These are phyloP conservation scores for Psilopsiagon aurifrons DNA, from an alignment of 2,113 vertebrate genomes.

Conservation along the genomic window DNA sequence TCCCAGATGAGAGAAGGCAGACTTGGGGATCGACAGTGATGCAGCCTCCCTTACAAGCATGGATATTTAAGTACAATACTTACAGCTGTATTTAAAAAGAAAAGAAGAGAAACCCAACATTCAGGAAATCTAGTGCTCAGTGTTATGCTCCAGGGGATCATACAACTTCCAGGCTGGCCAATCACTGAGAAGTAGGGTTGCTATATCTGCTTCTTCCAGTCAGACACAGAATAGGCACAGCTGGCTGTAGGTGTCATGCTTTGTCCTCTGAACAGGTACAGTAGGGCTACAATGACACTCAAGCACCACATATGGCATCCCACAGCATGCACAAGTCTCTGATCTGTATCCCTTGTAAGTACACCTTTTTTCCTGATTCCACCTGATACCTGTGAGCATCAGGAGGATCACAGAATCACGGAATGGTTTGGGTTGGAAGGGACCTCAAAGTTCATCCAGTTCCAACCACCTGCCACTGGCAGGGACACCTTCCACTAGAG, in stretches of 20 bases:
- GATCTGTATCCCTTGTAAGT: not conserved
- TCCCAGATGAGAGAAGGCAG: not conserved
- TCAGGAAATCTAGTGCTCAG: not conserved
- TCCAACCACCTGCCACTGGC: not conserved
- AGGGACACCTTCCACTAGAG: not conserved
- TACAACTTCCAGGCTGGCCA: not conserved
- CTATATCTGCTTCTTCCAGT: not conserved
- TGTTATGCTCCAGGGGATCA: not conserved
- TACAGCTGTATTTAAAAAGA: not conserved
- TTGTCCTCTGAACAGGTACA: not conserved
- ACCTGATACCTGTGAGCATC: not conserved
- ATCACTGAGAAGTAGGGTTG: not conserved
- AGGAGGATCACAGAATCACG: not conserved
- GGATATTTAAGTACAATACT: not conserved
- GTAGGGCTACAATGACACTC: not conserved
- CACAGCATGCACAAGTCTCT: not conserved
- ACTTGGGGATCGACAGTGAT: not conserved
- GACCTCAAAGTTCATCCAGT: not conserved
- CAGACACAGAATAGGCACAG: not conserved
- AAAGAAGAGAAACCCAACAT: not conserved
- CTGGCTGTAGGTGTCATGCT: rapidly evolving
- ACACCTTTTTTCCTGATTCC: not conserved
- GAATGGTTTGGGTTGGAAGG: not conserved
- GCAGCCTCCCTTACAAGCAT: not conserved
- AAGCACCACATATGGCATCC: not conserved